Base-by-base conservation (phyloP, 2,888 invertebrate genomes). In the Drosophila aldrichi region DNA sequence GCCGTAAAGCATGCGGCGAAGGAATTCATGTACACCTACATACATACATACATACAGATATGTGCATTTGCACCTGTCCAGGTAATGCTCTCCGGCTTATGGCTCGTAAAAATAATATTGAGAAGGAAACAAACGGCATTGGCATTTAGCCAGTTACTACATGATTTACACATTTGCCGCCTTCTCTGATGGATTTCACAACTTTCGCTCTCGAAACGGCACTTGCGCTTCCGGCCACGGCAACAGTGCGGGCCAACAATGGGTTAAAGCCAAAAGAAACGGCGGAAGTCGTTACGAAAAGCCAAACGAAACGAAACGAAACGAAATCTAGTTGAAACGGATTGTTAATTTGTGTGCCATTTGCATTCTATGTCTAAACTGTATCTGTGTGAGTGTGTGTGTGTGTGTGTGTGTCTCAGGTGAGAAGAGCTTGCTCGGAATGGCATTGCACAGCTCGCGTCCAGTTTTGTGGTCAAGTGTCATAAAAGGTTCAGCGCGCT, bases 311-410 rank as follows among this genome's bases (percentile, higher is more conserved):
- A 67, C 75, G 18, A 46, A 60, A 49, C 52, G 51, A 68, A 77
- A 60, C 60, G 41, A 69, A 63, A 43, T 38, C 58, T 38, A 48
- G 36, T 69, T 49, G 72, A 70, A 75, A 75, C 85, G 79, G 81
- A 73, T 79, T 74, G 88, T 86, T 89, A 88, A 87, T 87, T 89
- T 74, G 81, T 62, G 67, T 69, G 70, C 83, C 72, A 88, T 88
- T 86, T 81, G 77, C 84, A 77, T 73, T 74, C 40, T 38, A 22
- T 38, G 16, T 36, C 32, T 20, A 0, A 46, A 4, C 51, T 34
- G 7, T 44, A 0, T 51, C 49, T 14, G 2, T 29, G 1, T 29
- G 29, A 8, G 29, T 8, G 29, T 29, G 29, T 29, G 8, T 29
- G 29, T 29, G 29, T 29, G 8, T 29, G 29, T 7, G 29, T 29